Percentiles rank a stretch among this genome's conserved stretches.
Evolutionary conservation across 2,113 vertebrate genomes (phyloP).

Genomic region (Recurvirostra avosetta): DNA sequence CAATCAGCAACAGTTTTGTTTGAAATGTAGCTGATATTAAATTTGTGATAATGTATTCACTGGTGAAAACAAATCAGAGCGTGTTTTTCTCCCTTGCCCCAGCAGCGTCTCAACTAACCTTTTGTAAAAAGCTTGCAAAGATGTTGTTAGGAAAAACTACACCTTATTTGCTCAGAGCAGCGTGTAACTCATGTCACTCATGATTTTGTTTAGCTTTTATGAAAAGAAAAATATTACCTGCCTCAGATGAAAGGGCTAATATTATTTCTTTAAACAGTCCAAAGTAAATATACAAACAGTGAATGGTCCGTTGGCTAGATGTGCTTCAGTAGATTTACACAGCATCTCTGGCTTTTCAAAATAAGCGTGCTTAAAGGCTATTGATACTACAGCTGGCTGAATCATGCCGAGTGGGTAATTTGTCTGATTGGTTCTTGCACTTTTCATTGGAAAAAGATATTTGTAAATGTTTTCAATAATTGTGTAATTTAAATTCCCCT

Average conservation of each 20-base stretch:
- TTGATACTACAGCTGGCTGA: neutral
- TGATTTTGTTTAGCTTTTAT: conserved; percentile 42
- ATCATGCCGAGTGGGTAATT: neutral
- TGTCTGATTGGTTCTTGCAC: neutral
- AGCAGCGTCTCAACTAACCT: neutral
- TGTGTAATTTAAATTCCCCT: neutral
- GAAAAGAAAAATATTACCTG: conserved; percentile 6
- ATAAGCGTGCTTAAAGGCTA: neutral
- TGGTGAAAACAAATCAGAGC: neutral
- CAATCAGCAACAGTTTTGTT: neutral
- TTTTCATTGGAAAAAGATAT: neutral
- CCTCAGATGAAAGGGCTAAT: conserved; percentile 7
- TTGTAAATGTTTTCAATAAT: neutral
- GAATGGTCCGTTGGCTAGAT: neutral
- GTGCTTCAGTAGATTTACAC: neutral
- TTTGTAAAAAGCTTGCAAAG: neutral
- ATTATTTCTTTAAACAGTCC: conserved; percentile 48
- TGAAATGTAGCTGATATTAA: neutral
- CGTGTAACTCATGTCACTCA: neutral
- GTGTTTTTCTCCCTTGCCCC: neutral
- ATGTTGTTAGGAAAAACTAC: neutral
- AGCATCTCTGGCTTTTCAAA: conserved; percentile 13
- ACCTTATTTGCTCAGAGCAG: conserved; percentile 44
- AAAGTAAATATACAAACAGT: conserved; percentile 50
- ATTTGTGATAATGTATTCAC: neutral